Evolutionary conservation across 2,113 vertebrate species (phyloP), one percentile per base, ranked within the genome.

Genomic region (Esox niger): DNA sequence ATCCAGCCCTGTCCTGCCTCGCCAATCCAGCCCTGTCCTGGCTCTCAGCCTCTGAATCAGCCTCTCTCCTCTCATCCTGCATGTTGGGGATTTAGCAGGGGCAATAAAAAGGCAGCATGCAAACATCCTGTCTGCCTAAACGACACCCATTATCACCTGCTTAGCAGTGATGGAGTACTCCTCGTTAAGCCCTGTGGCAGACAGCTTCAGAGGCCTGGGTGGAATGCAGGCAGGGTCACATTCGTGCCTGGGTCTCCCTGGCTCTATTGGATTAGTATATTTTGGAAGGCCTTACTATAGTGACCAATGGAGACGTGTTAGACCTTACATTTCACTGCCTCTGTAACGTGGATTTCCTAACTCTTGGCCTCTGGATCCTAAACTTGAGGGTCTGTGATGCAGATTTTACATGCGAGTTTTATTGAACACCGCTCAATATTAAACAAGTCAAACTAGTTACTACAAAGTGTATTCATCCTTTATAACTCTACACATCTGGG

Each of bases 101-200:
- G 57, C 69, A 15, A 68, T 56, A 35, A 70, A 62, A 64, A 66
- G 57, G 62, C 70, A 58, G 77, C 71, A 55, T 64, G 66, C 29
- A 60, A 69, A 76, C 70, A 64, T 60, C 9, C 55, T 62, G 46
- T 65, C 63, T 35, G 63, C 63, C 58, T 76, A 68, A 76, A 73
- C 69, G 69, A 65, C 70, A 67, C 62, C 64, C 77, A 72, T 76
- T 79, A 76, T 79, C 78, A 76, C 69, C 78, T 79, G 66, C 74
- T 81, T 78, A 73, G 61, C 69, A 57, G 67, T 70, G 66, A 68
- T 75, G 73, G 70, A 75, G 69, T 65, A 69, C 66, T 35, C 35
- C 72, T 81, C 64, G 75, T 75, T 81, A 75, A 54, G 46, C 47
- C 61, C 56, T 58, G 69, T 52, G 47, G 47, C 47, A 21, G 55